Percentiles rank a stretch among this genome's conserved stretches.
Evolutionary conservation across 2,888 invertebrate genomes (phyloP).

Genomic region (Masnerella sp.): DNA sequence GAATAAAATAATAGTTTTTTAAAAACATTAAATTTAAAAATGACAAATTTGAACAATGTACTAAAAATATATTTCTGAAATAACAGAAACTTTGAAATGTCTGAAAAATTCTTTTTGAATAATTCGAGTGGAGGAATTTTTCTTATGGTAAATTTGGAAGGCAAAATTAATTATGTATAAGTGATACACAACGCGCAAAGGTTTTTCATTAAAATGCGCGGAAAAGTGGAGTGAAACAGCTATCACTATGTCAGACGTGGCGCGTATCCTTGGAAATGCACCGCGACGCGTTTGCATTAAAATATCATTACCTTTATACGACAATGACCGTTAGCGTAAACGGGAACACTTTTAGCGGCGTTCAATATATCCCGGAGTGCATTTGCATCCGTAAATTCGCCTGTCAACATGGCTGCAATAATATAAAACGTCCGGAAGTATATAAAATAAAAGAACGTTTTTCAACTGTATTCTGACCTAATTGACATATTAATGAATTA

Average conservation of each 20-base stretch:
- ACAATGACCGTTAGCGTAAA: conserved; percentile 39
- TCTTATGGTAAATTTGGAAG: background rate
- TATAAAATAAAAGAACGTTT: background rate
- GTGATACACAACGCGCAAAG: background rate
- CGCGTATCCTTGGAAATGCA: conserved; percentile 9
- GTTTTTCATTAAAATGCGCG: conserved; percentile 11
- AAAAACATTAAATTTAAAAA: too few species aligned
- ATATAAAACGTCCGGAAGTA: conserved; percentile 9
- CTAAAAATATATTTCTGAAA: too few species aligned
- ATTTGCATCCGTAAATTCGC: conserved; percentile 44
- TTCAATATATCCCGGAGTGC: conserved; percentile 16
- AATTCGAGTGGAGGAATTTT: too few species aligned
- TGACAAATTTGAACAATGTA: too few species aligned
- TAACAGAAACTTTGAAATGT: too few species aligned
- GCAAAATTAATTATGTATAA: conserved; percentile 15
- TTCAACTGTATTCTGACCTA: too few species aligned
- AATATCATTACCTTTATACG: conserved; percentile 33
- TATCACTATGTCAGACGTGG: conserved; percentile 10
- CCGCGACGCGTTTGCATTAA: conserved; percentile 30
- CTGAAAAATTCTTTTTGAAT: too few species aligned
- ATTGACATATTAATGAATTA: too few species aligned
- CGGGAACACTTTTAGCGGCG: conserved; percentile 16
- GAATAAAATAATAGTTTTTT: too few species aligned
- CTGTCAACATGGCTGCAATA: conserved; percentile 19
- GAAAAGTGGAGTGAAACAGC: background rate